phyloP scores from a whole-genome alignment of 53 echinoderm and acorn worm species.

The Paelopatides confundens region DNA sequence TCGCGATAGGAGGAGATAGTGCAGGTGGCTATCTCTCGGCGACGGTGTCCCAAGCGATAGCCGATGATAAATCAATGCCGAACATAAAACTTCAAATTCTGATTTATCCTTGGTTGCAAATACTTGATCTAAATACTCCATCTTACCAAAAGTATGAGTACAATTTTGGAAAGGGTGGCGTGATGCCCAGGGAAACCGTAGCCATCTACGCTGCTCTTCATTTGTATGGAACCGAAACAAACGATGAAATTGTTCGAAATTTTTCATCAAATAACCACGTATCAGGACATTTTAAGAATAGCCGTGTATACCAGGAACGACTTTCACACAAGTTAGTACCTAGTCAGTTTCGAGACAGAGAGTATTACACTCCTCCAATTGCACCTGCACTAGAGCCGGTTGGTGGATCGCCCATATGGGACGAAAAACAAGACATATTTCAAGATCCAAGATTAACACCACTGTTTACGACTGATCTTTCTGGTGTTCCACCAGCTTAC shows the following conservation, averaged over 20 bases:
- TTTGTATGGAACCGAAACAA: constrained; percentile 3
- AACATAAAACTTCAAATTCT: constrained; percentile 72
- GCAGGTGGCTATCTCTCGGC: constrained; percentile 89
- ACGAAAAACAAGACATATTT: constrained; percentile 5
- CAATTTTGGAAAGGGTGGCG: background rate
- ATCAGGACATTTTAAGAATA: background rate
- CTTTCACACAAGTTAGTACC: constrained; percentile 8
- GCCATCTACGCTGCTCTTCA: constrained; percentile 9
- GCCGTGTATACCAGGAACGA: background rate
- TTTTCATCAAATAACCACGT: constrained; percentile 12
- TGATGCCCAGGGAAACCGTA: background rate
- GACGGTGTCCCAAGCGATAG: constrained; percentile 73
- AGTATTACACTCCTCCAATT: background rate
- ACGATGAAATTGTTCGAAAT: background rate
- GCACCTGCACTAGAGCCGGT: background rate
- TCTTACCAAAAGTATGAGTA: constrained; percentile 79
- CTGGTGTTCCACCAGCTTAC: constrained; percentile 46
- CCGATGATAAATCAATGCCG: constrained; percentile 70
- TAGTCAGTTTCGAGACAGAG: background rate
- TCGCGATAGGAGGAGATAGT: constrained; percentile 89
- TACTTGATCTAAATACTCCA: constrained; percentile 79
- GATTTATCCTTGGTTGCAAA: constrained; percentile 80
- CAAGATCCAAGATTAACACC: constrained; percentile 14
- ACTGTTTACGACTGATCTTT: background rate
- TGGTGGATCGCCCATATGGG: background rate